phyloP scores from a whole-genome alignment of 2,113 vertebrate genomes.

The Saimiri boliviensis region DNA sequence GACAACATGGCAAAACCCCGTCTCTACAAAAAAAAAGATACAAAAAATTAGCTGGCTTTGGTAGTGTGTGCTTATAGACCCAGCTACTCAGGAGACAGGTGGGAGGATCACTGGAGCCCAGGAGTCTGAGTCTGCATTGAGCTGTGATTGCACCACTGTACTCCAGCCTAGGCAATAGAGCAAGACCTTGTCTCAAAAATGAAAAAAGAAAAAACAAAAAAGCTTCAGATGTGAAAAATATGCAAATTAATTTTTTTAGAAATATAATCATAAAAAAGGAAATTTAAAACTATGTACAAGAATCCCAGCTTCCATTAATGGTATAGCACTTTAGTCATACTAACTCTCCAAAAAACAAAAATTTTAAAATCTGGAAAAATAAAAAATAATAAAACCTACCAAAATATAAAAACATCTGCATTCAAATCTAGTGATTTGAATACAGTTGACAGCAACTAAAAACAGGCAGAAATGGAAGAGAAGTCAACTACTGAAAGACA shows the following conservation, averaged over 20 bases:
- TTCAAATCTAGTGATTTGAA: neutral
- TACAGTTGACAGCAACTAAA: neutral
- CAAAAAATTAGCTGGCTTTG: no score
- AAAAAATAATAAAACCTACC: no score
- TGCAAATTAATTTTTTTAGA: neutral
- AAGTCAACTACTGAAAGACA: neutral
- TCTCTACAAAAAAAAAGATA: no score
- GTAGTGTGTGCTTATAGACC: no score
- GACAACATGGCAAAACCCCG: no score
- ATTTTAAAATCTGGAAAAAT: neutral
- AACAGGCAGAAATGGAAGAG: neutral
- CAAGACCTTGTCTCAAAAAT: no score
- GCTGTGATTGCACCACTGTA: no score
- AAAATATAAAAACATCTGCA: neutral
- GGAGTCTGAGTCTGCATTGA: no score
- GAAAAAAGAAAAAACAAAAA: no score
- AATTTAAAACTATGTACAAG: neutral
- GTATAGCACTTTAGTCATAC: neutral
- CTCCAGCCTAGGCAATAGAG: no score
- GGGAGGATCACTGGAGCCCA: no score
- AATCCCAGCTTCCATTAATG: neutral
- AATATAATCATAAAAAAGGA: neutral
- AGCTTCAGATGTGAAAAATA: neutral
- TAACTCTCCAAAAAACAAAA: neutral
- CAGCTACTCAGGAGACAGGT: no score